Percentiles rank a stretch among this genome's conserved stretches.
phyloP scores from a whole-genome alignment of 2,113 vertebrate species.

The Cacatua alba region DNA sequence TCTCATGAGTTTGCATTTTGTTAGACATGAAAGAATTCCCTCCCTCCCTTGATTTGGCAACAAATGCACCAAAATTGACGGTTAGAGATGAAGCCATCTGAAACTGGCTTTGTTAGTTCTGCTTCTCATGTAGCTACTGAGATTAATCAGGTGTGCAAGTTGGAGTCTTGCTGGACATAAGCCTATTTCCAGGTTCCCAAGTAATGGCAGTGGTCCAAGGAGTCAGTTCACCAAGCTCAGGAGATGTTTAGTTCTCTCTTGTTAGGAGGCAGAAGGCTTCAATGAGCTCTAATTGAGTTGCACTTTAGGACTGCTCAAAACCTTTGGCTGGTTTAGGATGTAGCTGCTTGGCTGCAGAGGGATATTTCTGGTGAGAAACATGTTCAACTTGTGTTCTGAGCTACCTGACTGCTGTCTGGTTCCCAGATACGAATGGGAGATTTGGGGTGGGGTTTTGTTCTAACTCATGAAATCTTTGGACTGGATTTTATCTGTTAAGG shows the following conservation, averaged over 20 bases:
- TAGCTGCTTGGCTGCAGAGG: neutral
- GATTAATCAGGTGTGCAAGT: neutral
- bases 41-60: slow-evolving; percentile 20
- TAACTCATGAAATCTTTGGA: neutral
- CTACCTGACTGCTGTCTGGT: neutral
- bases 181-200: neutral
- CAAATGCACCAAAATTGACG: neutral
- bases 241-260: neutral
- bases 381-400: slow-evolving; percentile 4
- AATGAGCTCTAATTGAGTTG: neutral
- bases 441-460: neutral
- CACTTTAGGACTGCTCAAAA: neutral
- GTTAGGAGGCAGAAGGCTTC: neutral
- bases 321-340: neutral
- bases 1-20: slow-evolving; percentile 1
- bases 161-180: neutral
- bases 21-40: slow-evolving; percentile 25
- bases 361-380: neutral
- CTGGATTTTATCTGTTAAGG: neutral
- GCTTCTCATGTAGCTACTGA: neutral
- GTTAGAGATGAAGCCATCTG: neutral
- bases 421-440: neutral
- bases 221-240: neutral
- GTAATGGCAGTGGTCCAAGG: neutral
- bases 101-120: slow-evolving; percentile 3